Evolutionary conservation across 1,140 invertebrate species (phyloP).

Genomic region (Drosophila jambulina): DNA sequence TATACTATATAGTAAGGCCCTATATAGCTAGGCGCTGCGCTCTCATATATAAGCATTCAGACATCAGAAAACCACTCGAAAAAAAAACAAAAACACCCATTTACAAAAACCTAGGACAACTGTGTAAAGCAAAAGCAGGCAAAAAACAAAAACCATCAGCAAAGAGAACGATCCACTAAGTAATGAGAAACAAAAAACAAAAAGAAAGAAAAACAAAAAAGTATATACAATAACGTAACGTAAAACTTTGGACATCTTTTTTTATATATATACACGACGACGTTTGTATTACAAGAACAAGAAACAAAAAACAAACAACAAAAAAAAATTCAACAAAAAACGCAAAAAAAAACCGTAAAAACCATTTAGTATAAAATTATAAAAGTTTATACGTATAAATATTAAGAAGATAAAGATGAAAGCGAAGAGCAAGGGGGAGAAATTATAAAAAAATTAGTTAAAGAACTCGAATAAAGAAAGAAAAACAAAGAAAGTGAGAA

Average conservation of each 20-base stretch:
- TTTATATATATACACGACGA: constrained; percentile 81
- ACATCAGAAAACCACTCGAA: constrained; percentile 55
- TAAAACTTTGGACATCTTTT: constrained; percentile 84
- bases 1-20: constrained; percentile 79
- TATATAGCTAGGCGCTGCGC: constrained; percentile 73
- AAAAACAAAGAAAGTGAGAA: constrained; percentile 63
- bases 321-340: constrained; percentile 53
- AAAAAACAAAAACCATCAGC: constrained; percentile 46
- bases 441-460: constrained; percentile 81
- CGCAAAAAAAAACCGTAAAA: constrained; percentile 69
- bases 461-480: constrained; percentile 77
- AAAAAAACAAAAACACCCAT: constrained; percentile 50
- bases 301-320: constrained; percentile 42
- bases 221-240: constrained; percentile 82
- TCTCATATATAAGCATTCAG: constrained; percentile 81
- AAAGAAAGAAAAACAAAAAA: constrained; percentile 52
- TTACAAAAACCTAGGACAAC: constrained; percentile 73
- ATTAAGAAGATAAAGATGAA: constrained; percentile 57
- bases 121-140: constrained; percentile 70
- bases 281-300: constrained; percentile 66
- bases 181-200: constrained; percentile 44
- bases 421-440: constrained; percentile 42
- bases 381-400: constrained; percentile 84
- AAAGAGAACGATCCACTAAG: constrained; percentile 76
- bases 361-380: constrained; percentile 84